A percentile compares a stretch with the other conserved stretches of the same genome.
Conservation (phyloP, 2,797 vertebrate genomes). For the Heteromormyrus szaboi region DNA sequence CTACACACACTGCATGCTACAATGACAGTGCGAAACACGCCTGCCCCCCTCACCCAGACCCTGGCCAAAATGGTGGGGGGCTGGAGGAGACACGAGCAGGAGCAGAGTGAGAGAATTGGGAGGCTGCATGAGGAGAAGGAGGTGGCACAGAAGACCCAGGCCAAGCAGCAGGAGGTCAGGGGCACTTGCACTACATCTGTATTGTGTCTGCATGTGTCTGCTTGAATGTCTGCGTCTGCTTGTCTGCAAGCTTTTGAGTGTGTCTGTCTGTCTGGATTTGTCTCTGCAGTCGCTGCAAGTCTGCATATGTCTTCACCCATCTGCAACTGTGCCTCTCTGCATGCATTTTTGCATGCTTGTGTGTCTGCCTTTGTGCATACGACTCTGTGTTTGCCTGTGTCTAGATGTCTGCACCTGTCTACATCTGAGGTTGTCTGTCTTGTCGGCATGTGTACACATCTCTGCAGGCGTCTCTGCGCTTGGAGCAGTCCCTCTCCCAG, state of each 20-base stretch:
- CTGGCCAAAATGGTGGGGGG: constrained; percentile 65
- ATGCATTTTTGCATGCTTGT: background rate
- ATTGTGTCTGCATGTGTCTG: background rate
- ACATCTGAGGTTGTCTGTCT: background rate
- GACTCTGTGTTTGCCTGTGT: background rate
- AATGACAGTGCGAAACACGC: background rate
- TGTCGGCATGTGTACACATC: background rate
- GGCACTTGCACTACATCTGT: background rate
- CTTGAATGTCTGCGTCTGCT: background rate
- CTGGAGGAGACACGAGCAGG: constrained; percentile 62
- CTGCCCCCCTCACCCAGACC: constrained; percentile 44
- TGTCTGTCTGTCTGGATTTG: background rate
- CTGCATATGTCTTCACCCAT: background rate
- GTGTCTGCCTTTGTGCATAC: background rate
- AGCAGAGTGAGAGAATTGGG: constrained; percentile 46
- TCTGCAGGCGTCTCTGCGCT: constrained; percentile 41
- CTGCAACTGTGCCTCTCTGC: background rate
- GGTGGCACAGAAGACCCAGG: constrained; percentile 28
- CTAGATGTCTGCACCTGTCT: background rate
- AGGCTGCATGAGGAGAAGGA: constrained; percentile 44
- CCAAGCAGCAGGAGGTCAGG: constrained; percentile 52
- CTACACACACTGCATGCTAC: background rate
- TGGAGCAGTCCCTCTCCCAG: constrained; percentile 52
- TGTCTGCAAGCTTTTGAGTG: background rate
- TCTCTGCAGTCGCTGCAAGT: background rate